phyloP scores from a whole-genome alignment of 2,888 invertebrate genomes.

The Julus scanicus region DNA sequence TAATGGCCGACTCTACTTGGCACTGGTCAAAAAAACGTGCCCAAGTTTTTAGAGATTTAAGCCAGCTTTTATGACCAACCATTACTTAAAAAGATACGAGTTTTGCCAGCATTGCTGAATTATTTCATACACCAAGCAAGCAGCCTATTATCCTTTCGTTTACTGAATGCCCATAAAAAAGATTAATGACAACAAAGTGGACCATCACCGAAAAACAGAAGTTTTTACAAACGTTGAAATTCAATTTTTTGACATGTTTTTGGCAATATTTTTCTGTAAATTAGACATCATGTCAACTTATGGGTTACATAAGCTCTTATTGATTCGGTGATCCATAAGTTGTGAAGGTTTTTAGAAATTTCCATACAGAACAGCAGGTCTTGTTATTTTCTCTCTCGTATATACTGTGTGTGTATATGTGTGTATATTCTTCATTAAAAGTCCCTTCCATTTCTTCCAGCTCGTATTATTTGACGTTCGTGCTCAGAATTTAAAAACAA shows the following conservation, averaged over 20 bases:
- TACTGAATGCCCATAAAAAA: slow-evolving; percentile 36
- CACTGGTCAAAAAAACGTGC: slow-evolving; percentile 1
- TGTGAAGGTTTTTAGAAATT: slow-evolving; percentile 9
- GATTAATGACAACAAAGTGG: slow-evolving; percentile 47
- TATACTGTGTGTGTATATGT: background rate
- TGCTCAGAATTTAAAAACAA: slow-evolving; percentile 24
- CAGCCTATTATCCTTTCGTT: slow-evolving; percentile 32
- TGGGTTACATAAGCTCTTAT: slow-evolving; percentile 25
- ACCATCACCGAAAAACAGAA: slow-evolving; percentile 12
- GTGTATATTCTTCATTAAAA: slow-evolving; percentile 1
- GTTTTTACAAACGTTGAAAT: slow-evolving; percentile 29
- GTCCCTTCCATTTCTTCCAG: background rate
- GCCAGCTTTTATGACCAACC: slow-evolving; percentile 43
- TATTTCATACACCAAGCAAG: slow-evolving; percentile 2
- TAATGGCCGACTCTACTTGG: background rate
- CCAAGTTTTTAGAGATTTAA: slow-evolving; percentile 35
- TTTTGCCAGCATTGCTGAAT: slow-evolving; percentile 24
- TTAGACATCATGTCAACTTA: slow-evolving; percentile 20
- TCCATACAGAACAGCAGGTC: slow-evolving; percentile 8
- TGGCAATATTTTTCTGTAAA: background rate
- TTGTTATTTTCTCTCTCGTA: background rate
- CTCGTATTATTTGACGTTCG: background rate
- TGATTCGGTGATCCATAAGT: background rate
- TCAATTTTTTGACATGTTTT: slow-evolving; percentile 20
- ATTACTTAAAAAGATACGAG: slow-evolving; percentile 40